Conservation (phyloP, 2,888 invertebrate species). For the Cephus pulcher region DNA sequence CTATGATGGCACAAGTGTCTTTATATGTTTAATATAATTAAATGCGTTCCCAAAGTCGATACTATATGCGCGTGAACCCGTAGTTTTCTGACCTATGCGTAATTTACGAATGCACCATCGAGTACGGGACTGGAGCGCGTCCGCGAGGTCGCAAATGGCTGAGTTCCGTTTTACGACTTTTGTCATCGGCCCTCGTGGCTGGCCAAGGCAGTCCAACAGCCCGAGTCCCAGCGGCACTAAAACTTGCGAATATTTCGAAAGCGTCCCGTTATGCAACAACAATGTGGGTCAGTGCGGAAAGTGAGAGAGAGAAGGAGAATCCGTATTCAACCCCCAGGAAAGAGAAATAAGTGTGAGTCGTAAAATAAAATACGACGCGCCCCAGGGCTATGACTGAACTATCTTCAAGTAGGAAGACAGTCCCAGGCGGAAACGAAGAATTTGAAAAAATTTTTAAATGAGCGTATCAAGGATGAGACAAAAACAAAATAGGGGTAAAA, state of each 20-base stretch:
- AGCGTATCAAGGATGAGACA: background rate
- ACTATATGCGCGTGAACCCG: background rate
- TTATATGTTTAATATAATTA: background rate
- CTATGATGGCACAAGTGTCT: background rate
- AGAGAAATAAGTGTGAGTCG: conserved; percentile 53
- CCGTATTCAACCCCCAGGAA: conserved; percentile 38
- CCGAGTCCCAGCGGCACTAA: conserved; percentile 33
- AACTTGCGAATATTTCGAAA: conserved; percentile 51
- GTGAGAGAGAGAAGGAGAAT: conserved; percentile 14
- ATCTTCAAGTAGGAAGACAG: background rate
- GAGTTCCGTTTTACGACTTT: conserved; percentile 6
- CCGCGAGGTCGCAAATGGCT: background rate
- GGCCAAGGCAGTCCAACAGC: background rate
- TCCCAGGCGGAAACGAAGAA: background rate
- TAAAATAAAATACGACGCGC: conserved; percentile 49
- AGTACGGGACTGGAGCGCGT: background rate
- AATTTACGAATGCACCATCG: background rate
- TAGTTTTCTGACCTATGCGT: background rate
- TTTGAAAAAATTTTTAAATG: background rate
- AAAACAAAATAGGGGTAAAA: background rate
- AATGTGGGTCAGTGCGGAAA: conserved; percentile 53
- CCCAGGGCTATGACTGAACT: background rate
- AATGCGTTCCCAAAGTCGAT: background rate
- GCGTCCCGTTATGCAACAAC: conserved; percentile 55
- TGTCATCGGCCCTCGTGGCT: background rate